A percentile compares a stretch with the other conserved stretches of the same genome.
Evolutionary conservation across 1,140 invertebrate species (phyloP).

Genomic region (Drosophila seguyi): DNA sequence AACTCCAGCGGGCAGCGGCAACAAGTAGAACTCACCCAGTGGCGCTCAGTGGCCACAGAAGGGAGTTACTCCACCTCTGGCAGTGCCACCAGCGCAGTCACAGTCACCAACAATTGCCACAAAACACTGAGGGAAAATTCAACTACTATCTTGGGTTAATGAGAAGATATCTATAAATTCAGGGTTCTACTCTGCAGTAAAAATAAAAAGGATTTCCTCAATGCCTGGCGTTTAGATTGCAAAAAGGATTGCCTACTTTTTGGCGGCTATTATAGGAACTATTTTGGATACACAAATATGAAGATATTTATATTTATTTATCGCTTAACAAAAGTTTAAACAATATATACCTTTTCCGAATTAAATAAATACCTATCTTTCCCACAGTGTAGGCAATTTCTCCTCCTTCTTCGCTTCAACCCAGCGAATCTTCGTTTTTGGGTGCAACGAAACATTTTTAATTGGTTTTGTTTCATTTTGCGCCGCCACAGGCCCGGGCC

Average conservation of each 20-base stretch:
- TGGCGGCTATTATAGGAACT: not conserved
- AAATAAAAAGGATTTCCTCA: not conserved
- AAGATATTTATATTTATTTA: too few relatives aligned
- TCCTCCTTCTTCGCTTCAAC: constrained; percentile 2
- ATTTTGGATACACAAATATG: too few relatives aligned
- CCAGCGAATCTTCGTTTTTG: constrained; percentile 76
- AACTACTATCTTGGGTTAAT: too few relatives aligned
- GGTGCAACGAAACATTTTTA: constrained; percentile 84
- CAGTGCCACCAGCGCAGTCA: constrained; percentile 47
- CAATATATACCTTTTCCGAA: too few relatives aligned
- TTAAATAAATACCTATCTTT: not conserved
- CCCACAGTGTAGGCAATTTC: not conserved
- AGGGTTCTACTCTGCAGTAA: not conserved
- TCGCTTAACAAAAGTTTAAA: not conserved
- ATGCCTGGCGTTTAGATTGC: not conserved
- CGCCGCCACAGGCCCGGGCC: constrained; percentile 58
- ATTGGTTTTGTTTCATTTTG: constrained; percentile 84
- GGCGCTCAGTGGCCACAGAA: constrained; percentile 66
- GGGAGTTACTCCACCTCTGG: constrained; percentile 37
- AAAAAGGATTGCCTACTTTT: not conserved
- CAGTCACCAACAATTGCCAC: constrained; percentile 25
- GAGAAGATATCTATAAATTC: too few relatives aligned
- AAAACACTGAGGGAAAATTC: constrained; percentile 15
- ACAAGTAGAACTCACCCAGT: constrained; percentile 53
- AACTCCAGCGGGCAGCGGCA: constrained; percentile 29